A percentile compares a stretch with the other conserved stretches of the same genome.
Conservation (phyloP, 2,113 vertebrate species). For the Chaetops frenatus region DNA sequence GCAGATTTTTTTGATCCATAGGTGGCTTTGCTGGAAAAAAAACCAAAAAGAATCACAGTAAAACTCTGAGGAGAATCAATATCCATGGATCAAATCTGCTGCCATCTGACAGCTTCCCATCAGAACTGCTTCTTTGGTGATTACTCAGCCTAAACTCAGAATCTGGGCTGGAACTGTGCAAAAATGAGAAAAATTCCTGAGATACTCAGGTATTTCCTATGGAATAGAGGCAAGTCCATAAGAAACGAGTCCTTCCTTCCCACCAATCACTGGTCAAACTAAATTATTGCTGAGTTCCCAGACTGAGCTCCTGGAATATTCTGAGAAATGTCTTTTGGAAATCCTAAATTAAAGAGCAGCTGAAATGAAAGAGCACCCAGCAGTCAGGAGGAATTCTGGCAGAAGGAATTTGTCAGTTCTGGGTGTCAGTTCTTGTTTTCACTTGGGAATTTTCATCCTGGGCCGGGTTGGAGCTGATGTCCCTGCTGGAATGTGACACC, state of each 20-base stretch:
- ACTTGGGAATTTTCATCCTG: not conserved
- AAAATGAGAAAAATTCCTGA: not conserved
- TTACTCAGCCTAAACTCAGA: not conserved
- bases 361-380: not conserved
- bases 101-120: not conserved
- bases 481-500: not conserved
- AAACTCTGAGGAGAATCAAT: not conserved
- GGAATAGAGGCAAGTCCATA: not conserved
- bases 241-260: not conserved
- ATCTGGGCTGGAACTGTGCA: not conserved
- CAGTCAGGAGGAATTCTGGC: not conserved
- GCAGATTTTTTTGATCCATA: not conserved
- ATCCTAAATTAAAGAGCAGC: not conserved
- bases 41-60: not conserved
- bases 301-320: not conserved
- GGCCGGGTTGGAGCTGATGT: not conserved
- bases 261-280: not conserved
- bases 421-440: not conserved
- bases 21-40: not conserved
- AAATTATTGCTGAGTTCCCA: not conserved
- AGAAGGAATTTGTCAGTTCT: not conserved
- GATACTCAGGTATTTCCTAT: not conserved
- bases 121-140: not conserved
- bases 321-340: not conserved
- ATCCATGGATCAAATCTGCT: not conserved